These are phyloP conservation scores for Paedocypris sp. DNA, from an alignment of 2,113 vertebrate species.

Conservation along the genomic window DNA sequence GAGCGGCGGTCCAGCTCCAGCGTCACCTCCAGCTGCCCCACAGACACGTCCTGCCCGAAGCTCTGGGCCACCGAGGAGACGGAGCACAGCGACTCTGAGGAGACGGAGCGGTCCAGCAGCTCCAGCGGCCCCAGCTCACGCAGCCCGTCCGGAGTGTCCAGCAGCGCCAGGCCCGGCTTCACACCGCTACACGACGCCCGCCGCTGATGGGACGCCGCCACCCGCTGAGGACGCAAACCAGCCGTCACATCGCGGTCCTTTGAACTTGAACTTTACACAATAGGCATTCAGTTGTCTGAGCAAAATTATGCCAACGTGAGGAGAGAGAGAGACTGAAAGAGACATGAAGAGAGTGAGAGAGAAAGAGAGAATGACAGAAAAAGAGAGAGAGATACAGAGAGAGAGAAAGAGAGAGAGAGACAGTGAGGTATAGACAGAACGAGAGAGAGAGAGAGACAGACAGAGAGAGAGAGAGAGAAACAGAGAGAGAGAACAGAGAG, in stretches of 20 bases:
- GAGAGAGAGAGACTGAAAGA: too few species aligned
- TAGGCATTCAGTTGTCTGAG: too few species aligned
- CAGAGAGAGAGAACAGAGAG: too few species aligned
- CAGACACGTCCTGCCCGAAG: slow-evolving; percentile 86
- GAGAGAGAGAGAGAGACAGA: too few species aligned
- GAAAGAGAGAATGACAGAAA: too few species aligned
- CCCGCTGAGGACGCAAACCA: slow-evolving; percentile 56
- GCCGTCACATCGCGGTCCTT: background rate
- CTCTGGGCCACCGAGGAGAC: slow-evolving; percentile 92
- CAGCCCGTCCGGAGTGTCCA: slow-evolving; percentile 76
- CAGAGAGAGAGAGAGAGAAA: too few species aligned
- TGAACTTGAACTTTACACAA: too few species aligned
- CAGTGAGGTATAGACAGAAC: too few species aligned
- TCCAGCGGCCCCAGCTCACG: slow-evolving; percentile 86
- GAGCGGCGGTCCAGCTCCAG: slow-evolving; percentile 69
- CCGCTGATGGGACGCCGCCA: slow-evolving; percentile 53
- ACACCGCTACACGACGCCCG: slow-evolving; percentile 52
- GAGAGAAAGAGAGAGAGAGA: too few species aligned
- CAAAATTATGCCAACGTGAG: too few species aligned
- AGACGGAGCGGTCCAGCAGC: slow-evolving; percentile 80
- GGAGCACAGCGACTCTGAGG: slow-evolving; percentile 87
- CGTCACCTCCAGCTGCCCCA: slow-evolving; percentile 89
- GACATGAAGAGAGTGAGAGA: too few species aligned
- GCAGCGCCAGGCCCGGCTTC: slow-evolving; percentile 71
- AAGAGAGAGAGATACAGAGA: too few species aligned